phyloP scores from a whole-genome alignment of 1,140 invertebrate genomes.

The Heliconius melpomene region DNA sequence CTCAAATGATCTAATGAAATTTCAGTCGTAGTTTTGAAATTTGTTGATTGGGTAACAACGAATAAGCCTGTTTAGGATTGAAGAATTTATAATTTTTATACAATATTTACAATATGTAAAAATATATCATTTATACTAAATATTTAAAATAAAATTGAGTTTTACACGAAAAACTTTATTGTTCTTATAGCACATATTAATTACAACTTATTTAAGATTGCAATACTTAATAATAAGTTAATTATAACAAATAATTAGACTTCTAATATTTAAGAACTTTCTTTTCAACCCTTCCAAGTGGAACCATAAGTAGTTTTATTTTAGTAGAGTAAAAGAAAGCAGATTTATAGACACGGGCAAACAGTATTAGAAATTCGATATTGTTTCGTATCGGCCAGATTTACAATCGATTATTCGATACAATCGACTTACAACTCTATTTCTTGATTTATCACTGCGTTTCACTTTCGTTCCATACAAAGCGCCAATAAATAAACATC shows the following conservation, averaged over 20 bases:
- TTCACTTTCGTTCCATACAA: conserved; percentile 51
- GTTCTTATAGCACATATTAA: too few relatives aligned
- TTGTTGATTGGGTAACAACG: too few relatives aligned
- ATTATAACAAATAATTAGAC: neutral
- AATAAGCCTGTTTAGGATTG: too few relatives aligned
- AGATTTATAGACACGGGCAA: conserved; percentile 4
- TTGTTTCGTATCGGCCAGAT: conserved; percentile 53
- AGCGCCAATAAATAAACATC: conserved; percentile 5
- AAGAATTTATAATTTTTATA: too few relatives aligned
- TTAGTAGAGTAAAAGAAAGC: conserved; percentile 6
- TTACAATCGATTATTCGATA: conserved; percentile 58
- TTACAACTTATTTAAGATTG: too few relatives aligned
- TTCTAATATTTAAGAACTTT: neutral
- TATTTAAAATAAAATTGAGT: too few relatives aligned
- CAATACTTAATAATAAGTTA: too few relatives aligned
- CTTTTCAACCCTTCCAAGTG: conserved; percentile 1
- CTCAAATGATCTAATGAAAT: neutral
- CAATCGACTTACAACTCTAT: conserved; percentile 53
- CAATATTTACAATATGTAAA: too few relatives aligned
- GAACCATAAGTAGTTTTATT: conserved; percentile 1
- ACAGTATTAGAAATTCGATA: conserved; percentile 49
- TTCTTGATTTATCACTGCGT: conserved; percentile 51
- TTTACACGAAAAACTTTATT: too few relatives aligned
- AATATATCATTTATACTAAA: too few relatives aligned
- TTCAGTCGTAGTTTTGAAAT: too few relatives aligned